A percentile compares a stretch with the other conserved stretches of the same genome.
These are phyloP conservation scores for Platygyra sinensis DNA, from an alignment of 64 coral and sea anemone species.

Conservation along the genomic window DNA sequence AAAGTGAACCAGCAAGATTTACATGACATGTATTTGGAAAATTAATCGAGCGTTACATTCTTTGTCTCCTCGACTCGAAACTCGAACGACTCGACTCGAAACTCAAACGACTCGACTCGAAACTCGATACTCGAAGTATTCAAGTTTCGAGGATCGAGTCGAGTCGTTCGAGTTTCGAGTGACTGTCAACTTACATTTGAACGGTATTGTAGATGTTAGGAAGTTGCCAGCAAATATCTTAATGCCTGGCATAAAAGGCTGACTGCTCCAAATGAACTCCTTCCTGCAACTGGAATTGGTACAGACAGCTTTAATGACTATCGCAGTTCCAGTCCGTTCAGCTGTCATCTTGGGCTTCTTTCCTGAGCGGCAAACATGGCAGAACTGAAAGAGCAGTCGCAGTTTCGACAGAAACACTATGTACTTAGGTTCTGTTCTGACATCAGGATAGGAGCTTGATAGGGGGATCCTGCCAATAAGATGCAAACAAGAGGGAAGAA, in stretches of 20 bases:
- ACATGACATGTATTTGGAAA: too few species aligned
- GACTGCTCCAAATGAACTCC: constrained; percentile 60
- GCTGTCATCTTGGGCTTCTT: too few species aligned
- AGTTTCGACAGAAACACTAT: constrained; percentile 64
- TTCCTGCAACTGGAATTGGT: constrained; percentile 27
- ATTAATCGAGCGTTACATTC: too few species aligned
- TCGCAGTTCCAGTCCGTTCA: constrained; percentile 3
- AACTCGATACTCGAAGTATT: too few species aligned
- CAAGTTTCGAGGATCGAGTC: too few species aligned
- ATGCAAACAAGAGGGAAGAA: neutral
- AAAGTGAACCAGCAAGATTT: too few species aligned
- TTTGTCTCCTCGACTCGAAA: too few species aligned
- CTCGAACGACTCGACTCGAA: too few species aligned
- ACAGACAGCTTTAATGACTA: constrained; percentile 29
- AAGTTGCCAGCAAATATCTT: constrained; percentile 57
- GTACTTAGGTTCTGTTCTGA: constrained; percentile 58
- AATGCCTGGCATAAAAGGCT: constrained; percentile 41
- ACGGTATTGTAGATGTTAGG: constrained; percentile 15
- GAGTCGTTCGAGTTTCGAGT: too few species aligned
- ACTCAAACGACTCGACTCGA: too few species aligned
- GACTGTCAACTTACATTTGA: too few species aligned
- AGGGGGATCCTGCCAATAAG: constrained; percentile 9
- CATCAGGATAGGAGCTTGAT: neutral
- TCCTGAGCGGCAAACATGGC: too few species aligned
- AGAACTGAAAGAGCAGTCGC: constrained; percentile 45